Evolutionary conservation across 2,797 vertebrate species (phyloP).

Genomic region (Alauda arvensis): DNA sequence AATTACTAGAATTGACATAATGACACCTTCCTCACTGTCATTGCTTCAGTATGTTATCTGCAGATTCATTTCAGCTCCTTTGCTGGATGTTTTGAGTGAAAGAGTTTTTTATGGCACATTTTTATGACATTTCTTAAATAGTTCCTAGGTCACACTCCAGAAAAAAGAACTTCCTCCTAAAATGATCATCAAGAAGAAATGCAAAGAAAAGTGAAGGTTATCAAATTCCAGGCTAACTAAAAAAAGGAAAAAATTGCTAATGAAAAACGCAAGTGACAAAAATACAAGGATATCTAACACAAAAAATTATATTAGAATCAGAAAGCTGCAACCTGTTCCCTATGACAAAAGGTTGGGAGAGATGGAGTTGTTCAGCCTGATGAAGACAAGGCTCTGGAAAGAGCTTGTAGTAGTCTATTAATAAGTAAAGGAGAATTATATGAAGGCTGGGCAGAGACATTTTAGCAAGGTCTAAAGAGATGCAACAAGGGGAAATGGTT

Average conservation of each 20-base stretch:
- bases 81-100: neutral
- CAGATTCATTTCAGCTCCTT: neutral
- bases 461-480: neutral
- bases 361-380: too few species aligned
- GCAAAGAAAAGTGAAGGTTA: neutral
- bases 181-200: neutral
- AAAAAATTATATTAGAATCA: neutral
- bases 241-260: neutral
- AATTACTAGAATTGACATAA: neutral
- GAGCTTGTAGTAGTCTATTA: too few species aligned
- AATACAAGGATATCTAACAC: neutral
- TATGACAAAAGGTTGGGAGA: neutral
- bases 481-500: neutral
- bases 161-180: neutral
- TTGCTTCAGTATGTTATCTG: neutral
- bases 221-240: neutral
- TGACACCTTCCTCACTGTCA: neutral
- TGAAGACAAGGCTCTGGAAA: neutral
- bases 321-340: fast-evolving
- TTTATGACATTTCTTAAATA: neutral
- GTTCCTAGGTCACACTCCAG: neutral
- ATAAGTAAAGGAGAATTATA: neutral
- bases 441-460: neutral
- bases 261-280: neutral
- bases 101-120: neutral